Conservation (phyloP, 2,113 vertebrate species). For the Atlantisia rogersi region DNA sequence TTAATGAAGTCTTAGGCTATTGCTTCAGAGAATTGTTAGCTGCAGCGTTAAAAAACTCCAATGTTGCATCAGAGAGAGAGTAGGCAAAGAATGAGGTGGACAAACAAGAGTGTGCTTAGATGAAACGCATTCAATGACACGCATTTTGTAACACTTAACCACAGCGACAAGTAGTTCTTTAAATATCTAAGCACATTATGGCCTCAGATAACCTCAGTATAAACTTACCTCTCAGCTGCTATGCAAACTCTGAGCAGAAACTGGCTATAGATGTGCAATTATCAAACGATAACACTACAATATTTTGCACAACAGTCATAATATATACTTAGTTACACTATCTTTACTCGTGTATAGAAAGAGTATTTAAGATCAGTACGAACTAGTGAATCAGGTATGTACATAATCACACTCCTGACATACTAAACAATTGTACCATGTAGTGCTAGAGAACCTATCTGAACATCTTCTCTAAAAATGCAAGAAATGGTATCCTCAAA, state of each 20-base stretch:
- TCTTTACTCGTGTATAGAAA: neutral
- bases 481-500: neutral
- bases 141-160: neutral
- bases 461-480: neutral
- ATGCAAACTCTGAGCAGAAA: neutral
- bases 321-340: neutral
- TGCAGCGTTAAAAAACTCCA: neutral
- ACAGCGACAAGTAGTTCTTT: neutral
- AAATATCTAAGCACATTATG: neutral
- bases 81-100: neutral
- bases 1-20: neutral
- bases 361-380: neutral
- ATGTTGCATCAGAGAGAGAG: neutral
- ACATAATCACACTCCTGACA: neutral
- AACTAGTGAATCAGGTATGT: neutral
- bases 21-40: neutral
- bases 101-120: neutral
- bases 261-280: neutral
- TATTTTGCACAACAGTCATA: neutral
- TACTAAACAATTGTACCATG: neutral
- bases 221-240: neutral
- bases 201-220: neutral
- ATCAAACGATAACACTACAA: neutral
- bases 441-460: neutral
- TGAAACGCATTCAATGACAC: neutral